Conservation (phyloP, 2,888 invertebrate species). For the Teleiodes luculella region DNA sequence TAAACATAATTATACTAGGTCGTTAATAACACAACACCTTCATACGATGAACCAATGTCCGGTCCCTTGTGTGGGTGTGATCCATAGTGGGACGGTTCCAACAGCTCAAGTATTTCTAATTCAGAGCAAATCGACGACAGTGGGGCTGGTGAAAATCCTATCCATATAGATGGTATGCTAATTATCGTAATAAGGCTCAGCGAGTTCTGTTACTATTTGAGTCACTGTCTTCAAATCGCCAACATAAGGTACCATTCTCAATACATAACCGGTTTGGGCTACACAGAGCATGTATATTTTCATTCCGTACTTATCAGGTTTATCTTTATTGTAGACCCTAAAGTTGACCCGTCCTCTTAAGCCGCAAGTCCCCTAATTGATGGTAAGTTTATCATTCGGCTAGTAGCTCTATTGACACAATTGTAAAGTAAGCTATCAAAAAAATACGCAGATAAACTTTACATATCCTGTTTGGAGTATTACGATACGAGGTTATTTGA, state of each 20-base stretch:
- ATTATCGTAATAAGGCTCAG: background rate
- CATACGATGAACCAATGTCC: no score
- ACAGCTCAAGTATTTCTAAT: conserved; percentile 17
- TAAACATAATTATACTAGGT: no score
- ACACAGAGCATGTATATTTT: conserved; percentile 23
- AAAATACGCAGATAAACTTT: no score
- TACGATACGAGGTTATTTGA: no score
- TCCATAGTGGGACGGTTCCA: no score
- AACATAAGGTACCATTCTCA: conserved; percentile 24
- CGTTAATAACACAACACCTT: no score
- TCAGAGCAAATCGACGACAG: conserved; percentile 9
- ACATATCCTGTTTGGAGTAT: no score
- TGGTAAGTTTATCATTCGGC: conserved; percentile 22
- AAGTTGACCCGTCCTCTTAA: conserved; percentile 23
- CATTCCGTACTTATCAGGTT: conserved; percentile 26
- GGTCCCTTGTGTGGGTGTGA: no score
- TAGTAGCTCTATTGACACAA: no score
- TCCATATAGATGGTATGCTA: conserved; percentile 14
- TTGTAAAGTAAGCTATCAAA: no score
- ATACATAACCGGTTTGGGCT: conserved; percentile 22
- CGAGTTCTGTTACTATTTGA: background rate
- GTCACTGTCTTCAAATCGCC: conserved; percentile 24
- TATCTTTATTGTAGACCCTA: conserved; percentile 25
- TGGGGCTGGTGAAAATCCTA: conserved; percentile 10
- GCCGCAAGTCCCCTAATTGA: conserved; percentile 25